A percentile compares a stretch with the other conserved stretches of the same genome.
phyloP scores from a whole-genome alignment of 2,113 vertebrate species.

The Aythya baeri region DNA sequence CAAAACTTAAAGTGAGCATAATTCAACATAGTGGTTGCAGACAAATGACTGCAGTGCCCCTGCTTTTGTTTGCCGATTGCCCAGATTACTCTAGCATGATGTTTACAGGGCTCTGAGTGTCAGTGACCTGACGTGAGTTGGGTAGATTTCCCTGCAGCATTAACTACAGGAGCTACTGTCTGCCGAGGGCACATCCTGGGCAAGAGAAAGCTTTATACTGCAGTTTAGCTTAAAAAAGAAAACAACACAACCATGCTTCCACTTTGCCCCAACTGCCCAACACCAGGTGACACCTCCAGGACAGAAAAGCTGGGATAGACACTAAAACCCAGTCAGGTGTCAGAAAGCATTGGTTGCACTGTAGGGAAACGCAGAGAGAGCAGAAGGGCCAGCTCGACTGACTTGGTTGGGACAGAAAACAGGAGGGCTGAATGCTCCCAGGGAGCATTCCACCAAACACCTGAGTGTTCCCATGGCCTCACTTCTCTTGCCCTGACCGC shows the following conservation, averaged over 20 bases:
- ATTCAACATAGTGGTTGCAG: not conserved
- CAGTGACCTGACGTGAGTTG: not conserved
- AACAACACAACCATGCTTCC: too few relatives aligned
- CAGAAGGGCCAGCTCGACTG: not conserved
- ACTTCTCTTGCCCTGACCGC: not conserved
- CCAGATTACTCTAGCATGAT: too few relatives aligned
- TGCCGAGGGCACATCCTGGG: not conserved
- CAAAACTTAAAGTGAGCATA: not conserved
- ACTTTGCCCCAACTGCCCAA: not conserved
- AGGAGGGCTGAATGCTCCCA: accelerated
- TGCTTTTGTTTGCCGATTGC: not conserved
- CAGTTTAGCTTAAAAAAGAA: not conserved
- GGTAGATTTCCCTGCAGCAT: not conserved
- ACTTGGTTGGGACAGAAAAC: not conserved
- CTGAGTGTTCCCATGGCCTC: accelerated
- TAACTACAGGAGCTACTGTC: not conserved
- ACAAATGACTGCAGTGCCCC: not conserved
- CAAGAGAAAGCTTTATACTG: not conserved
- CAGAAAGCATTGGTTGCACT: not conserved
- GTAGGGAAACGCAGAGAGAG: not conserved
- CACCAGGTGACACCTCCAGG: not conserved
- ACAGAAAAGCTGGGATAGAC: not conserved
- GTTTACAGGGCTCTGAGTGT: not conserved
- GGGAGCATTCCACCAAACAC: not conserved
- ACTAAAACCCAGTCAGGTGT: not conserved